Evolutionary conservation across 1,140 invertebrate species (phyloP).

Genomic region (Aphelenchoides besseyi): DNA sequence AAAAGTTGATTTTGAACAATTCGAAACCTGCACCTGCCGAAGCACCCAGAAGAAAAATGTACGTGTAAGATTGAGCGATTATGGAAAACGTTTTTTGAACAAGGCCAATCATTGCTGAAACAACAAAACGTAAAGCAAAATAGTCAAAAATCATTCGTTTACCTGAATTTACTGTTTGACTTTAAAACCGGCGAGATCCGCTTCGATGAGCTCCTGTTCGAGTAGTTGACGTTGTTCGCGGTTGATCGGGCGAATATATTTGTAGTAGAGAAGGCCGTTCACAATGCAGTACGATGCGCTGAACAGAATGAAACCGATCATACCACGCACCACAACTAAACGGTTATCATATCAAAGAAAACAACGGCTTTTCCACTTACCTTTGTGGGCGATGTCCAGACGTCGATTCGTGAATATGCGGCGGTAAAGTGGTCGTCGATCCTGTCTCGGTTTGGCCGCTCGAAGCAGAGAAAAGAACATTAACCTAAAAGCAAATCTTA

Average conservation of each 20-base stretch:
- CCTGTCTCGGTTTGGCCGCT: conserved; percentile 40
- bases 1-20: conserved; percentile 61
- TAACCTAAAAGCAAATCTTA: conserved; percentile 29
- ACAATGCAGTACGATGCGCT: conserved; percentile 47
- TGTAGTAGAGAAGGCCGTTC: conserved; percentile 57
- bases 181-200: conserved; percentile 54
- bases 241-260: conserved; percentile 50
- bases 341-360: conserved; percentile 15
- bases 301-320: conserved; percentile 54
- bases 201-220: conserved; percentile 57
- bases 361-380: conserved; percentile 20
- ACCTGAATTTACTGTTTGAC: conserved; percentile 8
- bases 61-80: conserved; percentile 17
- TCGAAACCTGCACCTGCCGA: conserved; percentile 54
- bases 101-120: not conserved
- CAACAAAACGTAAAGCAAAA: not conserved
- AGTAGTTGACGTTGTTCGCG: conserved; percentile 48
- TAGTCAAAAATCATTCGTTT: not conserved
- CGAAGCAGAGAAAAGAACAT: conserved; percentile 40
- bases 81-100: not conserved
- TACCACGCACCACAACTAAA: conserved; percentile 48
- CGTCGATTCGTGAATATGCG: conserved; percentile 56
- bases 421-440: conserved; percentile 55
- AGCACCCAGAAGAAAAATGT: not conserved
- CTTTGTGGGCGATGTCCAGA: conserved; percentile 52